A percentile compares a stretch with the other conserved stretches of the same genome.
Conservation (phyloP, 2,797 vertebrate species). For the Bradypodion pumilum region DNA sequence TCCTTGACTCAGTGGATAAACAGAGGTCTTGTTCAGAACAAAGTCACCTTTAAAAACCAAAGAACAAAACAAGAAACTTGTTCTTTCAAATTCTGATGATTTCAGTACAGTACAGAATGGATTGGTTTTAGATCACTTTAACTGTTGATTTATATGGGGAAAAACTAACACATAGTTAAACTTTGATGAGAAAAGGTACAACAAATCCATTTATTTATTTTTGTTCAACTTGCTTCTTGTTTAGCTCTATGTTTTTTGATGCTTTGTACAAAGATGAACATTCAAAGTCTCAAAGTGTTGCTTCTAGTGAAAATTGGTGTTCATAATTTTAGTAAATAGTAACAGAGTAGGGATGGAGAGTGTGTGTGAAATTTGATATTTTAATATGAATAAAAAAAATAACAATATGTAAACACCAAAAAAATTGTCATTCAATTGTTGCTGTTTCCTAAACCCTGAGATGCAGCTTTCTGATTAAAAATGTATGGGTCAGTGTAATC, state of each 20-base stretch:
- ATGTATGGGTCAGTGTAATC: not conserved
- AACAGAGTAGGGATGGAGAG: not conserved
- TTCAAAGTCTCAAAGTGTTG: not conserved
- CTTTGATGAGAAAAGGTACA: not conserved
- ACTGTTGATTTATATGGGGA: constrained; percentile 26
- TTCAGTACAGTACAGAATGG: constrained; percentile 48
- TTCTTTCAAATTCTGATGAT: constrained; percentile 38
- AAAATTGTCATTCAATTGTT: not conserved
- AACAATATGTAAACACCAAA: not conserved
- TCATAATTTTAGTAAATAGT: not conserved
- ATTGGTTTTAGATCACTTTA: constrained; percentile 41
- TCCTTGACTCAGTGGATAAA: constrained; percentile 65
- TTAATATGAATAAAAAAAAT: not conserved
- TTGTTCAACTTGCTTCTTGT: not conserved
- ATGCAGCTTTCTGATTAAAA: not conserved
- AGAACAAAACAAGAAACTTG: not conserved
- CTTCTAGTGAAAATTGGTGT: not conserved
- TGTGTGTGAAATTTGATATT: not conserved
- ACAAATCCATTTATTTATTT: not conserved
- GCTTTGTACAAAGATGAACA: not conserved
- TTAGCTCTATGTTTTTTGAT: not conserved
- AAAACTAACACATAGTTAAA: constrained; percentile 34
- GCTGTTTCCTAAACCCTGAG: not conserved
- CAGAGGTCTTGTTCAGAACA: constrained; percentile 54
- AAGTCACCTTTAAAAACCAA: constrained; percentile 74